These are phyloP conservation scores for Hymenochirus boettgeri DNA, from an alignment of 2,113 vertebrate genomes.

Conservation along the genomic window DNA sequence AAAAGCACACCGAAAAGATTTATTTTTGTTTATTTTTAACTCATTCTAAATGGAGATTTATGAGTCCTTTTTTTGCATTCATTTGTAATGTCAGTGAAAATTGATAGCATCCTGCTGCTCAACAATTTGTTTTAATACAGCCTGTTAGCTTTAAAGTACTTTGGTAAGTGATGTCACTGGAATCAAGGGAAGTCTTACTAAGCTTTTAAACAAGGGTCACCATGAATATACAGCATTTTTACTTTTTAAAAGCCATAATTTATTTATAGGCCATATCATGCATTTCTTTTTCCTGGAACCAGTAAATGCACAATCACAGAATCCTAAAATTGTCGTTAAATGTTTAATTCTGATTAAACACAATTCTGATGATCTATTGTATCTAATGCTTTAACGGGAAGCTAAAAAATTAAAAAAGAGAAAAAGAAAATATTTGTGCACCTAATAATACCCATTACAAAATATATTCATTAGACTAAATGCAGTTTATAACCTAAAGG, in stretches of 20 bases:
- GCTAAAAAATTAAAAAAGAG: too few relatives aligned
- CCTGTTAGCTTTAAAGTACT: conserved; percentile 29
- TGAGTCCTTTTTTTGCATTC: conserved; percentile 21
- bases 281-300: not conserved
- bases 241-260: conserved; percentile 14
- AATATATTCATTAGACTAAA: too few relatives aligned
- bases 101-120: conserved; percentile 26
- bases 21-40: not conserved
- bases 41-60: conserved; percentile 21
- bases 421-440: too few relatives aligned
- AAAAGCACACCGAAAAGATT: too few relatives aligned
- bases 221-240: conserved; percentile 6
- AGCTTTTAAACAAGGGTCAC: conserved; percentile 15
- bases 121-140: conserved; percentile 34
- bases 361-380: too few relatives aligned
- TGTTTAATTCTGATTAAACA: not conserved
- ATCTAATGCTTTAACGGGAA: too few relatives aligned
- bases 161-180: conserved; percentile 24
- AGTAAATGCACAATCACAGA: conserved; percentile 3
- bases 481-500: too few relatives aligned
- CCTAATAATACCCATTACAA: too few relatives aligned
- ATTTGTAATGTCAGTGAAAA: conserved; percentile 36
- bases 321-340: not conserved
- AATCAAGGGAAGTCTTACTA: conserved; percentile 19
- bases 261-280: conserved; percentile 5